Evolutionary conservation across 2,113 vertebrate genomes (phyloP), one percentile per base, ranked within the genome.

Genomic region (Mungos mungo): DNA sequence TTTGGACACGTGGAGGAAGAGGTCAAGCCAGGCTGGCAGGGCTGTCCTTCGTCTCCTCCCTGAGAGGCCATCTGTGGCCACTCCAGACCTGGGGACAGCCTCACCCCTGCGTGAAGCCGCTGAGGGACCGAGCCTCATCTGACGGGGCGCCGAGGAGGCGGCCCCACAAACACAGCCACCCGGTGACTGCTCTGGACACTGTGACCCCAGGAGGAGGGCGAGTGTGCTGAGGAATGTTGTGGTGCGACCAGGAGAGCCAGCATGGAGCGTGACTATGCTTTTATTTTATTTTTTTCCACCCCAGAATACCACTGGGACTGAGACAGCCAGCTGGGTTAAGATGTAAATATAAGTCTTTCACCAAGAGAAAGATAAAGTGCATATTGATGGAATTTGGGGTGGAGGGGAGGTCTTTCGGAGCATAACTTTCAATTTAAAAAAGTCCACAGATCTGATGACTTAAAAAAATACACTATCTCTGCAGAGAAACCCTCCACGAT

Each of bases 161-260:
- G 15, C 69, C 16, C 35, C 23, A 79, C 23, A 16, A 50, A 18
- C n/a, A 41, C 65, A 41, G 41, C 33, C 3, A 4, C 50, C 33
- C 2, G 9, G 9, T 33, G 4, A 65, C 41, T 21, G 18, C 52
- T 57, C 47, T 19, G 41, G 41, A 54, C n/a, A 74, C 21, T 31
- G 5, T 6, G 50, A 12, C 8, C 60, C 33, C 15, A 8, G 0
- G 10, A 35, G 71, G 8, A 38, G 14, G 60, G 63, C 3, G 21
- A 29, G 16, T 4, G 6, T 45, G 10, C 29, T 1, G 7, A 33
- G 33, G 19, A n/a, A 16, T 3, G 8, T 41, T 18, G 8, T 19
- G 2, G 25, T 52, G 47, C 57, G 3, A 74, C 1, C 0, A 21
- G 47, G 35, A 25, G 33, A 1, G 7, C 0, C 0, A 45, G 11